These are phyloP conservation scores for Pogonocherus hispidulus DNA, from an alignment of 2,888 invertebrate species.

Conservation along the genomic window DNA sequence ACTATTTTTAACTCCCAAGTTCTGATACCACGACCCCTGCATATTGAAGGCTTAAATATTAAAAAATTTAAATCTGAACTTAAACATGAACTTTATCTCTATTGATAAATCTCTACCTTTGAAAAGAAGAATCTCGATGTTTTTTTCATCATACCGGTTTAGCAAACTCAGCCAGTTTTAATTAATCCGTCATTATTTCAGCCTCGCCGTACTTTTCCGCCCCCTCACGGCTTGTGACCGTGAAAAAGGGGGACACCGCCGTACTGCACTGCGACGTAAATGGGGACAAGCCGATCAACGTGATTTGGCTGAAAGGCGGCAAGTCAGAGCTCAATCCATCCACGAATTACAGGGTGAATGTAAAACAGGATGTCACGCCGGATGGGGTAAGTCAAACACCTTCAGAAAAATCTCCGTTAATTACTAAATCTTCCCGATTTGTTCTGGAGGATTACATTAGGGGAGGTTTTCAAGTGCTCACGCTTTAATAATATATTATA, in stretches of 20 bases:
- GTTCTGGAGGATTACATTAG: too few relatives aligned
- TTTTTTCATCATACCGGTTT: constrained; percentile 9
- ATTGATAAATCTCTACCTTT: too few relatives aligned
- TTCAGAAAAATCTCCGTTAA: too few relatives aligned
- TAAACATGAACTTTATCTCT: too few relatives aligned
- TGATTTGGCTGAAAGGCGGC: constrained; percentile 81
- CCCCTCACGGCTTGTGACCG: constrained; percentile 78
- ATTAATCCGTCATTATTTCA: constrained; percentile 61
- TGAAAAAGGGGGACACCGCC: constrained; percentile 81
- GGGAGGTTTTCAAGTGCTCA: too few relatives aligned
- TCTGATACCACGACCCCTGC: too few relatives aligned
- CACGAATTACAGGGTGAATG: constrained; percentile 76
- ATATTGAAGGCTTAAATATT: too few relatives aligned
- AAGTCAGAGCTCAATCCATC: constrained; percentile 79
- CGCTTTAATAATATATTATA: too few relatives aligned
- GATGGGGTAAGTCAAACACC: constrained; percentile 75
- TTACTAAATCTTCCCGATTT: too few relatives aligned
- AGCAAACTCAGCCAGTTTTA: constrained; percentile 7
- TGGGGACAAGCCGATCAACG: constrained; percentile 84
- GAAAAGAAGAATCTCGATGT: background rate
- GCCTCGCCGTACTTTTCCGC: constrained; percentile 82
- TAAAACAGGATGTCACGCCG: constrained; percentile 78
- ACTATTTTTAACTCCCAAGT: too few relatives aligned
- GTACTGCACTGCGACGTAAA: constrained; percentile 82
- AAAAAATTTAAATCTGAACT: too few relatives aligned